Percentiles rank a stretch among this genome's conserved stretches.
These are phyloP conservation scores for Nowickia ferox DNA, from an alignment of 2,888 invertebrate genomes.

Conservation along the genomic window DNA sequence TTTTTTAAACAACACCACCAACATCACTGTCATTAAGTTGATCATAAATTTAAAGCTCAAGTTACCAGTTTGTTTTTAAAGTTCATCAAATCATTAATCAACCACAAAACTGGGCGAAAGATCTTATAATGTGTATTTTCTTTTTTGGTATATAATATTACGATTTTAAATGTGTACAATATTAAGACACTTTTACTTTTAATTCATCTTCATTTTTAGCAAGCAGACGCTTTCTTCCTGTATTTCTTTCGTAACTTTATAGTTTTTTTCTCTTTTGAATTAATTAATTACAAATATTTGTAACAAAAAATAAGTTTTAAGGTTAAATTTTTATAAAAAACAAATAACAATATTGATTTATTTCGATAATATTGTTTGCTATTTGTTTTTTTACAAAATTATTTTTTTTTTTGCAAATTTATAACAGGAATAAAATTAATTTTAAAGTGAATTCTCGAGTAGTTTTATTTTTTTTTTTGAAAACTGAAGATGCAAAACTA, in stretches of 20 bases:
- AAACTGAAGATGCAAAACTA: too few species aligned
- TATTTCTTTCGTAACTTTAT: not conserved
- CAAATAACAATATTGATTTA: not conserved
- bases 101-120: constrained; percentile 68
- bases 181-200: constrained; percentile 65
- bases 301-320: not conserved
- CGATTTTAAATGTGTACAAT: constrained; percentile 35
- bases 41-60: constrained; percentile 39
- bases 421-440: too few species aligned
- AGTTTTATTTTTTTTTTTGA: too few species aligned
- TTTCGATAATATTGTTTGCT: too few species aligned
- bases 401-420: too few species aligned
- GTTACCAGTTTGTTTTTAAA: constrained; percentile 55
- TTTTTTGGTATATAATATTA: constrained; percentile 46
- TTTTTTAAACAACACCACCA: constrained; percentile 16
- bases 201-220: constrained; percentile 63
- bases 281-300: not conserved
- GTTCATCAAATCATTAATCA: constrained; percentile 62
- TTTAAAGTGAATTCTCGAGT: too few species aligned
- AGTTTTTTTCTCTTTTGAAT: not conserved
- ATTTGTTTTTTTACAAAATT: too few species aligned
- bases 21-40: constrained; percentile 38
- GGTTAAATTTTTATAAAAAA: not conserved
- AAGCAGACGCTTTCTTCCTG: constrained; percentile 20
- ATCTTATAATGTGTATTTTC: constrained; percentile 32